Evolutionary conservation across 1,140 invertebrate genomes (phyloP).

Genomic region (Cheumatopsyche charites): DNA sequence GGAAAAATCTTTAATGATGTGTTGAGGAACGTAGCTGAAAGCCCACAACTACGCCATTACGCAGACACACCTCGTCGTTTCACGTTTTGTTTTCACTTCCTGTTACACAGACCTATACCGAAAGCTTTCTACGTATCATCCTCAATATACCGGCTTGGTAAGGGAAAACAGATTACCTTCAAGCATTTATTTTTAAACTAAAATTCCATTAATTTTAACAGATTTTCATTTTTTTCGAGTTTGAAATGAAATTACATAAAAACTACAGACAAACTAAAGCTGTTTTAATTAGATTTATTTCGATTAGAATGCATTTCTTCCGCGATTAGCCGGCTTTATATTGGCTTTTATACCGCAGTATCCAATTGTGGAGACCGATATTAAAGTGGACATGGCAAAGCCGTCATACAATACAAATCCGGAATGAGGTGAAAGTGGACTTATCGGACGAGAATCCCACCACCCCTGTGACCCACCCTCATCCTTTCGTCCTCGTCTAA

Average conservation of each 20-base stretch:
- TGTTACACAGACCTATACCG: too few species aligned
- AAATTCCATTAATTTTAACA: background rate
- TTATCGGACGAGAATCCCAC: constrained; percentile 18
- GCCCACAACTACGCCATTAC: too few species aligned
- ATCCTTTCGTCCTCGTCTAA: background rate
- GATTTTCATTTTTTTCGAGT: background rate
- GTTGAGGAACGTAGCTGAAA: too few species aligned
- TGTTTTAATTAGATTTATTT: background rate
- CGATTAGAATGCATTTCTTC: background rate
- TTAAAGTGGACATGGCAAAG: constrained; percentile 25
- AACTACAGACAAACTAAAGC: too few species aligned
- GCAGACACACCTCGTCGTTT: too few species aligned
- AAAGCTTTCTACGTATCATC: too few species aligned
- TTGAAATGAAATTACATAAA: too few species aligned
- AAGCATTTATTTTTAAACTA: background rate
- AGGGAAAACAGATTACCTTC: too few species aligned
- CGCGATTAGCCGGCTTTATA: background rate
- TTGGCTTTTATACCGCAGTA: constrained; percentile 1
- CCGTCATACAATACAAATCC: constrained; percentile 17
- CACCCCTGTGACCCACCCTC: too few species aligned
- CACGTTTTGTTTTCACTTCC: too few species aligned
- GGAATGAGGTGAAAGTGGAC: constrained; percentile 25
- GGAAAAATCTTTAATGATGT: too few species aligned
- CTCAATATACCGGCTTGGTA: too few species aligned
- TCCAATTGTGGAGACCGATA: constrained; percentile 14